Base-by-base conservation (phyloP, 2,888 invertebrate genomes). In the Troides helena region DNA sequence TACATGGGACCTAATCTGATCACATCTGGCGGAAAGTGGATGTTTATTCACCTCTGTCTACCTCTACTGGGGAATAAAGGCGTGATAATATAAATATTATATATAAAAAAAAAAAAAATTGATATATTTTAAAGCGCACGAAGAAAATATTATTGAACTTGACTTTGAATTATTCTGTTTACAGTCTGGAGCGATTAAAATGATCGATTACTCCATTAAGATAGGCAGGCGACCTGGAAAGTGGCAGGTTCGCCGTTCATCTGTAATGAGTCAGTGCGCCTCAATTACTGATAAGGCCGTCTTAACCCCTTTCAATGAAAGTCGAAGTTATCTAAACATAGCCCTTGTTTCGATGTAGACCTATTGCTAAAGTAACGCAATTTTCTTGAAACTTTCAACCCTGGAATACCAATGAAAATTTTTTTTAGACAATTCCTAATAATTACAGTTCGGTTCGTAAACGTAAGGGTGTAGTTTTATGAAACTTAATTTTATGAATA, bases 151-250 rank as follows among this genome's bases (percentile, higher is more conserved):
- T 58, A 62, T 46, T 58, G 57, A 65, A 46, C 62, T 69, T 60
- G 65, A 69, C 65, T 69, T 56, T 60, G 69, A 60, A 69, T 62
- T 65, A 57, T 57, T 56, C 62, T 65, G 50, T 66, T 70, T 67
- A 70, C 53, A 50, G n/a, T 53, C 46, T 66, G 30, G 39, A 63
- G 53, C 39, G 53, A 63, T 63, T 63, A 53, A 53, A 70, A 66
- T 67, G 66, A 67, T 70, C 66, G 63, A 70, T 66, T 67, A 65
- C 39, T 67, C 63, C 66, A 66, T 70, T 67, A 70, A 70, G 70
- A 70, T 63, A 66, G 21, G 23, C 21, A 62, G 53, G 57, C 8
- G 57, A 62, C 57, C 46, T 66, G 65, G 61, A 62, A 56, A 65
- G 30, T 61, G 8, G 53, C 17, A 57, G 65, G 39, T 50, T 57